phyloP scores from a whole-genome alignment of 2,888 invertebrate species.

The Pseudanteris insignis region DNA sequence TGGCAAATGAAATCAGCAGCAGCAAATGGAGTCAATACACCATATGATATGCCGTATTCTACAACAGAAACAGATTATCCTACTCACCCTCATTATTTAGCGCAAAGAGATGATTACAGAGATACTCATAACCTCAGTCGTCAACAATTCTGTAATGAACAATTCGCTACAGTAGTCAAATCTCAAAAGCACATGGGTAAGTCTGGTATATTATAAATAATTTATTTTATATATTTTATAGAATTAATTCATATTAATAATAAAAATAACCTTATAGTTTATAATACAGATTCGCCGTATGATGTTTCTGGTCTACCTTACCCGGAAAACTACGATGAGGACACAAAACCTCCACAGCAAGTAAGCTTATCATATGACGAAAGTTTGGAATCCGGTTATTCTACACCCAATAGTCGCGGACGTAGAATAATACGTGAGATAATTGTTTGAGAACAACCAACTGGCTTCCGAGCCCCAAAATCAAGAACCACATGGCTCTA shows the following conservation, averaged over 20 bases:
- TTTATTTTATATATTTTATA: no score
- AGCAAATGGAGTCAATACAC: slow-evolving; percentile 74
- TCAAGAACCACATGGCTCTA: slow-evolving; percentile 65
- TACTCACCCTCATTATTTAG: slow-evolving; percentile 81
- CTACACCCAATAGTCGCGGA: slow-evolving; percentile 91
- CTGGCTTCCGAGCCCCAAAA: slow-evolving; percentile 65
- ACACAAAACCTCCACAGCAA: slow-evolving; percentile 86
- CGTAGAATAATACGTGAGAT: slow-evolving; percentile 93
- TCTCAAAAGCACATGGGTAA: slow-evolving; percentile 91
- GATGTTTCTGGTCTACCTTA: slow-evolving; percentile 93
- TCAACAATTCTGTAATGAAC: slow-evolving; percentile 88
- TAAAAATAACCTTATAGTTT: neutral
- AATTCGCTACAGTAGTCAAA: slow-evolving; percentile 89
- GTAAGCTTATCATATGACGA: slow-evolving; percentile 92
- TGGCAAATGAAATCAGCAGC: slow-evolving; percentile 94
- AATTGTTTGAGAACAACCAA: slow-evolving; percentile 77
- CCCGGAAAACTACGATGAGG: slow-evolving; percentile 79
- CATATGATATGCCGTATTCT: slow-evolving; percentile 85
- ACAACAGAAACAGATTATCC: slow-evolving; percentile 83
- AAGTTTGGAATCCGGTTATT: slow-evolving; percentile 92
- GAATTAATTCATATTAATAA: neutral
- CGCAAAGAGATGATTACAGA: slow-evolving; percentile 78
- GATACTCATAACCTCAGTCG: slow-evolving; percentile 84
- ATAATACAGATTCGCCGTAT: slow-evolving; percentile 83
- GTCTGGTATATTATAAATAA: no score